Conservation (phyloP, 2,888 invertebrate genomes). For the Stenurella melanura region DNA sequence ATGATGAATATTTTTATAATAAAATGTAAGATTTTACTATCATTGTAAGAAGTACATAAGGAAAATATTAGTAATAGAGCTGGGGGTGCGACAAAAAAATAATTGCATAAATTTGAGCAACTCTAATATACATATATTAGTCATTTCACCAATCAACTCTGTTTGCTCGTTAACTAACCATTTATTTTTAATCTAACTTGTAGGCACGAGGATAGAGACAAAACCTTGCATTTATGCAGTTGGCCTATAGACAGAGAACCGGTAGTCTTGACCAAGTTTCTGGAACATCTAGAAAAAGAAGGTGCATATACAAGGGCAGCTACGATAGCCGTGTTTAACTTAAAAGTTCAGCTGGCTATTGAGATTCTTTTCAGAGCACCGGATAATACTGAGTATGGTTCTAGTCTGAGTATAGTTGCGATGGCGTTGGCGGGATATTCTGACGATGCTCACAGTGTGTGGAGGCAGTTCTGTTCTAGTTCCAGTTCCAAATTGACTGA, state of each 20-base stretch:
- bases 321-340: constrained; percentile 92
- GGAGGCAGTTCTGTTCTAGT: constrained; percentile 83
- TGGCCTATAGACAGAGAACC: constrained; percentile 90
- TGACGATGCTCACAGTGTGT: constrained; percentile 87
- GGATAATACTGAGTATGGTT: constrained; percentile 60
- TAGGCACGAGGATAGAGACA: constrained; percentile 85
- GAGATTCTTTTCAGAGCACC: constrained; percentile 88
- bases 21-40: too few relatives aligned
- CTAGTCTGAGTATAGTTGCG: constrained; percentile 80
- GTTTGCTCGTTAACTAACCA: not conserved
- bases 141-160: too few relatives aligned
- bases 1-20: too few relatives aligned
- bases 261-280: constrained; percentile 75
- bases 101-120: too few relatives aligned
- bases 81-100: too few relatives aligned
- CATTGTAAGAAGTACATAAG: too few relatives aligned
- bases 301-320: constrained; percentile 89
- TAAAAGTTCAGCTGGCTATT: constrained; percentile 88
- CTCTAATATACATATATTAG: too few relatives aligned
- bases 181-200: constrained; percentile 34
- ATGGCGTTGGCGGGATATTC: constrained; percentile 91
- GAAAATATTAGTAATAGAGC: too few relatives aligned
- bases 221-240: constrained; percentile 90
- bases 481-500: constrained; percentile 88
- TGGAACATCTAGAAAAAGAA: constrained; percentile 83